These are phyloP conservation scores for Drosophila guanche DNA, from an alignment of 1,140 invertebrate species.

Conservation along the genomic window DNA sequence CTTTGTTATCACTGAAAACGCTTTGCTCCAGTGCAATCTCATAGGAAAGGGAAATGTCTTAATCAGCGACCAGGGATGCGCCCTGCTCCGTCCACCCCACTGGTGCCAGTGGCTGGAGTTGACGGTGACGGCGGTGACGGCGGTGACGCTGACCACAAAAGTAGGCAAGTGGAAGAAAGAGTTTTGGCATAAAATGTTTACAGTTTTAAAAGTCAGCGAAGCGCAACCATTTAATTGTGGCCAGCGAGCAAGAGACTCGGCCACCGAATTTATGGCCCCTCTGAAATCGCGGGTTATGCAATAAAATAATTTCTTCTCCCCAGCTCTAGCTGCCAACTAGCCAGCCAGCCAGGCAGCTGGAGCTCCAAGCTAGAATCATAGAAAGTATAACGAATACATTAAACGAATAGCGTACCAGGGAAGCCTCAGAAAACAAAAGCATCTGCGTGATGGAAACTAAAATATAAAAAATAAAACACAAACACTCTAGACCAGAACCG, in stretches of 20 bases:
- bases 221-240: constrained; percentile 74
- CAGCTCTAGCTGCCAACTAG: too few species aligned
- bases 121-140: not conserved
- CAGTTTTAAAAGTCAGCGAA: constrained; percentile 67
- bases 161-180: constrained; percentile 26
- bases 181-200: constrained; percentile 69
- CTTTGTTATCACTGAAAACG: constrained; percentile 51
- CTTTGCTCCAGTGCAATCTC: not conserved
- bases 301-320: constrained; percentile 71
- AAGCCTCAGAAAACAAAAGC: not conserved
- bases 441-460: constrained; percentile 34
- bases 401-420: constrained; percentile 25
- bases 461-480: constrained; percentile 2
- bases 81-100: not conserved
- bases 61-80: constrained; percentile 43
- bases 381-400: constrained; percentile 59
- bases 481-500: constrained; percentile 11
- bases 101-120: too few species aligned
- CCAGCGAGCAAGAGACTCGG: constrained; percentile 59
- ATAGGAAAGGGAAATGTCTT: constrained; percentile 52
- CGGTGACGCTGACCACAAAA: constrained; percentile 12
- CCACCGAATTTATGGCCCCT: constrained; percentile 69
- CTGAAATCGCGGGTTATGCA: constrained; percentile 73
- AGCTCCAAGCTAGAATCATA: constrained; percentile 35
- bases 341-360: not conserved